phyloP scores from a whole-genome alignment of 2,888 invertebrate species.

The Cataglyphis cursor region DNA sequence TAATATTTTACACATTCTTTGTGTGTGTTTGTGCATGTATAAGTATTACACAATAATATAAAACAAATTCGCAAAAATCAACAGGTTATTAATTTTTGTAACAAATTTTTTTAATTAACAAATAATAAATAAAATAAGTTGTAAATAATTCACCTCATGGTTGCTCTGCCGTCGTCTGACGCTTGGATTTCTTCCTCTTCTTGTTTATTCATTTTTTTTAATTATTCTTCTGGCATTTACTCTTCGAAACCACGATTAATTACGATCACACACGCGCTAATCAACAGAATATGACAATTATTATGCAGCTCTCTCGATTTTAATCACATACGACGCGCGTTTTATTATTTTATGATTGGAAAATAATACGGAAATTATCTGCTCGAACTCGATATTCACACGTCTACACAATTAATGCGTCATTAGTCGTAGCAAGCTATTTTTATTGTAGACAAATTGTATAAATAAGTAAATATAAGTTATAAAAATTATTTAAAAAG shows the following conservation, averaged over 20 bases:
- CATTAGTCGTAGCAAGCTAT: neutral
- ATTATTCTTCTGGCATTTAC: neutral
- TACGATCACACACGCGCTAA: neutral
- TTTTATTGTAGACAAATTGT: neutral
- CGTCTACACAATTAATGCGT: neutral
- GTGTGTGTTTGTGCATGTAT: no score
- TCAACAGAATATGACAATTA: neutral
- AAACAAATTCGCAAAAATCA: neutral
- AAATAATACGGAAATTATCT: neutral
- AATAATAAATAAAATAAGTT: neutral
- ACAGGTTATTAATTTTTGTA: neutral
- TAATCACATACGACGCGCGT: neutral
- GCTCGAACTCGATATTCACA: neutral
- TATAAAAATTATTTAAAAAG: neutral
- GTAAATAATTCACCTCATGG: neutral
- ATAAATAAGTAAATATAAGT: neutral
- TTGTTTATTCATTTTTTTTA: neutral
- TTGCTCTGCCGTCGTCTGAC: neutral
- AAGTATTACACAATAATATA: neutral
- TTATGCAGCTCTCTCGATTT: neutral
- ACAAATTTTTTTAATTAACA: neutral
- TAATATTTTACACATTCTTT: no score
- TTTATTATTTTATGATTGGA: neutral
- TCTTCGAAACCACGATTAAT: neutral
- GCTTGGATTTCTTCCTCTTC: neutral